phyloP scores from a whole-genome alignment of 2,888 invertebrate species.

The Ichneumoninae sp. region DNA sequence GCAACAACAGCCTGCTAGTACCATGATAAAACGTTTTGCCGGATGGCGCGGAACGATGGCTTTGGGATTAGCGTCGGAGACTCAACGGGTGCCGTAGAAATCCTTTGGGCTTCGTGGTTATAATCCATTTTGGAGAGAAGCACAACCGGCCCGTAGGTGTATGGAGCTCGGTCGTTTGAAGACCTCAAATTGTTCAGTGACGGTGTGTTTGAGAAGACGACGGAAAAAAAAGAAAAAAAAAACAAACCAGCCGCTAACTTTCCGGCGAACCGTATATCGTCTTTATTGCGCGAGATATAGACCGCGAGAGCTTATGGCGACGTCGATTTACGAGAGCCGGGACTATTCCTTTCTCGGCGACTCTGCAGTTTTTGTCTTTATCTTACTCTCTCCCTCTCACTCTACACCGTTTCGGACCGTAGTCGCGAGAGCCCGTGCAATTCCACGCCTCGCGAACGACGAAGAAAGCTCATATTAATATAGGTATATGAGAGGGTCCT shows the following conservation, averaged over 20 bases:
- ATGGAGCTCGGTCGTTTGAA: background rate
- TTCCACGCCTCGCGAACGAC: conserved; percentile 61
- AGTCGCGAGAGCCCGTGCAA: conserved; percentile 53
- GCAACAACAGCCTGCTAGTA: too few species aligned
- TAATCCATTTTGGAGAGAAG: conserved; percentile 22
- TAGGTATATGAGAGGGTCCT: conserved; percentile 10
- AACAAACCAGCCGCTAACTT: conserved; percentile 18
- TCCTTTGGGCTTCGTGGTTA: background rate
- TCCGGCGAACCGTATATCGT: conserved; percentile 48
- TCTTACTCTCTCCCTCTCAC: conserved; percentile 31
- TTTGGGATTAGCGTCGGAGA: conserved; percentile 27
- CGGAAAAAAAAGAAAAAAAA: conserved; percentile 15
- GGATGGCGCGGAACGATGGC: conserved; percentile 11
- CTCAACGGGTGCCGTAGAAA: conserved; percentile 8
- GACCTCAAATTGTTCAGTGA: conserved; percentile 6
- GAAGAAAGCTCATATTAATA: conserved; percentile 34
- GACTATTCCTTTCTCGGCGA: conserved; percentile 38
- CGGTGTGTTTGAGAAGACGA: background rate
- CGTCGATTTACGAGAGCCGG: conserved; percentile 53
- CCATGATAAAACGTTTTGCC: conserved; percentile 15
- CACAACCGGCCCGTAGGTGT: background rate
- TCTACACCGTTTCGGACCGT: conserved; percentile 53
- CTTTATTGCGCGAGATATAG: conserved; percentile 55
- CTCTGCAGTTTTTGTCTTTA: conserved; percentile 48
- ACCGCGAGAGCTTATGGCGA: conserved; percentile 52